Conservation (phyloP, 1,140 invertebrate species). For the Acyrthosiphon pisum region DNA sequence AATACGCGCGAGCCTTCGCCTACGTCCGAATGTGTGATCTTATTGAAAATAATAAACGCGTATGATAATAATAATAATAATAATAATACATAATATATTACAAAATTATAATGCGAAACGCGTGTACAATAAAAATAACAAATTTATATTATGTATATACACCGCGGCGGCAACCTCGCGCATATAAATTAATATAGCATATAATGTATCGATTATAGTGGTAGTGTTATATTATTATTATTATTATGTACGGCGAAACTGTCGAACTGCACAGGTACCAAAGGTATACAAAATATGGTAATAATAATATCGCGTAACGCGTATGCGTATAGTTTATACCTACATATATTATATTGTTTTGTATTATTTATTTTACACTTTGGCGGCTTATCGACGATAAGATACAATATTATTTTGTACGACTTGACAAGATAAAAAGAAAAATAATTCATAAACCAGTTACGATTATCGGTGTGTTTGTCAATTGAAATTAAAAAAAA, state of each 20-base stretch:
- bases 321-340: too few relatives aligned
- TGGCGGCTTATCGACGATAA: neutral
- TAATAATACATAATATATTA: neutral
- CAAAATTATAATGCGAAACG: neutral
- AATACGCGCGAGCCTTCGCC: neutral
- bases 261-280: neutral
- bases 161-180: neutral
- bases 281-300: neutral
- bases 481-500: conserved; percentile 1
- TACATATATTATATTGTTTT: neutral
- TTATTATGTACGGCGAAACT: neutral
- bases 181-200: neutral
- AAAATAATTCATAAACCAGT: neutral
- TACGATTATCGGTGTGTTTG: neutral
- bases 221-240: neutral
- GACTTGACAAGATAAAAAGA: neutral
- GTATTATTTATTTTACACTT: neutral
- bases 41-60: conserved; percentile 22
- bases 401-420: neutral
- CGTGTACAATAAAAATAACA: neutral
- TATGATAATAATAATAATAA: neutral
- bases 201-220: neutral
- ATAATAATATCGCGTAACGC: conserved; percentile 2
- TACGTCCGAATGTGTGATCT: conserved; percentile 37
- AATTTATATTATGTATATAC: neutral